Evolutionary conservation across 2,797 vertebrate genomes (phyloP).

Genomic region (Eulemur mongoz): DNA sequence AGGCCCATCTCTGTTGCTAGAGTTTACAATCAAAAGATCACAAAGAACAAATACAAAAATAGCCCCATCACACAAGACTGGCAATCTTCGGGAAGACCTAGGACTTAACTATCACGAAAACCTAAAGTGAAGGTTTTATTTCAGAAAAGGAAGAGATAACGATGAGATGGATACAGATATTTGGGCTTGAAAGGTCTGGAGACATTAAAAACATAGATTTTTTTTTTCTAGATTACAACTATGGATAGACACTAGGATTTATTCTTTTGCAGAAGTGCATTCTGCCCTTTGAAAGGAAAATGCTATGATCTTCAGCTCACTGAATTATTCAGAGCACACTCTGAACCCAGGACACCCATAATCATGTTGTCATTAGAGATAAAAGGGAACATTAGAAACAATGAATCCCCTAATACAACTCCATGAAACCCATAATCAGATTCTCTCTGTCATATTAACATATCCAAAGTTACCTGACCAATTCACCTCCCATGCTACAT

Average conservation of each 20-base stretch:
- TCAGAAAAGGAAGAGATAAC: background rate
- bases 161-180: background rate
- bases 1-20: background rate
- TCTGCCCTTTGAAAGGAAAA: background rate
- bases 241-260: background rate
- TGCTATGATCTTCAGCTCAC: background rate
- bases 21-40: conserved; percentile 28
- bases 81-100: background rate
- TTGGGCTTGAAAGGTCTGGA: background rate
- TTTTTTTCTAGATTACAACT: background rate
- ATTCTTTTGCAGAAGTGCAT: background rate
- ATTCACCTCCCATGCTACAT: background rate
- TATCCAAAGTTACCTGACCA: background rate
- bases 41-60: background rate
- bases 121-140: background rate
- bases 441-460: background rate
- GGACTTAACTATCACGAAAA: background rate
- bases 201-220: background rate
- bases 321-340: background rate
- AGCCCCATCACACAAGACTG: background rate
- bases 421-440: background rate
- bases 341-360: background rate
- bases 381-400: background rate
- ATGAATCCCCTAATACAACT: background rate
- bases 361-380: background rate